A percentile compares a stretch with the other conserved stretches of the same genome.
Evolutionary conservation across 2,888 invertebrate species (phyloP).

Genomic region (Seladonia tumulorum): DNA sequence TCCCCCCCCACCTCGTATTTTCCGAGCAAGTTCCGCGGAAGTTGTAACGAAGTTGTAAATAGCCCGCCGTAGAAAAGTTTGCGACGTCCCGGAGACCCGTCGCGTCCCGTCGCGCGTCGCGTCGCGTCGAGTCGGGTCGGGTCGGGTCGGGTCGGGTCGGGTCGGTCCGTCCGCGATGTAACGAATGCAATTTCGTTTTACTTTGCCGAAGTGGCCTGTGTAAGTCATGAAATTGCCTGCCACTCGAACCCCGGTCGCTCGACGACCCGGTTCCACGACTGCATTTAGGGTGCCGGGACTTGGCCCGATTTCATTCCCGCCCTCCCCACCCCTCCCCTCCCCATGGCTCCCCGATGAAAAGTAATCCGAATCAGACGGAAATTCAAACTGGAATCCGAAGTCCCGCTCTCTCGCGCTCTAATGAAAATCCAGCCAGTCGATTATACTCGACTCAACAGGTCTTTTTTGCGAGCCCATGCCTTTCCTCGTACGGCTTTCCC

Average conservation of each 20-base stretch:
- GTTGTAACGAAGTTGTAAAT: conserved; percentile 71
- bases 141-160: conserved; percentile 26
- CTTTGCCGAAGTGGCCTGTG: conserved; percentile 43
- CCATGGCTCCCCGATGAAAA: background rate
- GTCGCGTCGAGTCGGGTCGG: conserved; percentile 30
- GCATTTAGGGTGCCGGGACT: conserved; percentile 32
- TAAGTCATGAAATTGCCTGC: conserved; percentile 67
- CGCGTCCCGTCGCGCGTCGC: conserved; percentile 27
- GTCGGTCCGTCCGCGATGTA: conserved; percentile 52
- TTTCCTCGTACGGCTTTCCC: background rate
- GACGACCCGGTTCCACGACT: conserved; percentile 20
- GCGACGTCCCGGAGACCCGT: conserved; percentile 20
- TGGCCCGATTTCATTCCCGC: background rate
- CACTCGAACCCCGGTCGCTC: conserved; percentile 33
- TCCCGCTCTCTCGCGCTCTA: background rate
- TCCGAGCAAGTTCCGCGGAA: conserved; percentile 55
- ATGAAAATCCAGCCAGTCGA: background rate
- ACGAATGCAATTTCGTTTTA: conserved; percentile 70
- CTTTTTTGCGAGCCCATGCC: background rate
- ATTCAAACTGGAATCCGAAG: background rate
- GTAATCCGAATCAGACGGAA: conserved; percentile 2
- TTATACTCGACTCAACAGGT: conserved; percentile 4
- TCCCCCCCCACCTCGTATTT: conserved; percentile 48
- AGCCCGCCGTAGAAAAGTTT: conserved; percentile 62
- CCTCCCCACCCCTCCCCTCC: too few relatives aligned